Evolutionary conservation across 1,140 invertebrate species (phyloP), one percentile per base, ranked within the genome.

Genomic region (Drosophila rufa): DNA sequence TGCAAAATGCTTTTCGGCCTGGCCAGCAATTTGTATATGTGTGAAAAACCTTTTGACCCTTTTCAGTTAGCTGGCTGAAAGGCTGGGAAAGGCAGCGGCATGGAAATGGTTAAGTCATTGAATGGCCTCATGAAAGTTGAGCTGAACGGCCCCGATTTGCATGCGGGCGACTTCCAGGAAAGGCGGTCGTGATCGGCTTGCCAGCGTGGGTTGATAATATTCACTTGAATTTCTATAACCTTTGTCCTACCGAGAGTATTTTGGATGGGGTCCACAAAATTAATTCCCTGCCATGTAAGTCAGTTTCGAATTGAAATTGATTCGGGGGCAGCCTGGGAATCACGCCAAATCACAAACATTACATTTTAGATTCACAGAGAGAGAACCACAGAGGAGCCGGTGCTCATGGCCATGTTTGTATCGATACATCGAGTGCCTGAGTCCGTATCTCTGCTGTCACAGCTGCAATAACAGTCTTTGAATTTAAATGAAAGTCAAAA

Each of bases 91-190:
- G 82, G 75, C 60, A 57, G 19, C 58, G 36, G 70, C 42, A 79
- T 79, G 60, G 57, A 87, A 87, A 70, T 79, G 74, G 84, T 84
- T 79, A 85, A 81, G 69, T 90, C 81, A 89, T 90, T 90, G 81
- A 87, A 87, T 82, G 70, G 75, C 68, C 75, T 69, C 71, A 82
- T 86, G 75, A 81, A 84, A 90, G 85, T 83, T 90, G 81, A 84
- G 59, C 78, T 50, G 79, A 84, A 80, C 58, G 77, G 45, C 60
- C 55, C 9, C 17, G 27, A 55, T 77, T 86, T 57, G 36, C 58
- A 64, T 69, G 56, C 61, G 47, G 65, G 59, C 55, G 43, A 30
- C 53, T 75, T 62, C 69, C 57, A 19, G 42, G 71, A 74, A 74
- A 61, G 45, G 47, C 47, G 57, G 69, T 53, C 71, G 36, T 64